Conservation (phyloP, 2,113 vertebrate genomes). For the Sorex fumeus region DNA sequence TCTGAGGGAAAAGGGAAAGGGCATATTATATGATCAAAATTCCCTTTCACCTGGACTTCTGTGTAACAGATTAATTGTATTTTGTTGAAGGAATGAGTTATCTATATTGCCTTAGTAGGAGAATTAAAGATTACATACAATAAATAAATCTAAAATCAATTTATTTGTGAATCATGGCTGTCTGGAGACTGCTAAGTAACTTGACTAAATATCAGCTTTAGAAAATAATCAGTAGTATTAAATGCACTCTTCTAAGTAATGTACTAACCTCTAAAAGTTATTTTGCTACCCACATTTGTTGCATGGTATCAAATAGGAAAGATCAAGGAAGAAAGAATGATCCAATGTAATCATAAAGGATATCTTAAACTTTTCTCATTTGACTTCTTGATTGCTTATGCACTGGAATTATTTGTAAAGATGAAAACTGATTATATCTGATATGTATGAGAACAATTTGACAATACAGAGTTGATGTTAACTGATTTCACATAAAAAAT, state of each 20-base stretch:
- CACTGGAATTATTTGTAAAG: constrained; percentile 18
- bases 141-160: constrained; percentile 52
- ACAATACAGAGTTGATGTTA: neutral
- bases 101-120: neutral
- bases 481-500: too few relatives aligned
- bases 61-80: too few relatives aligned
- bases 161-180: neutral
- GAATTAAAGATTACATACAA: neutral
- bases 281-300: neutral
- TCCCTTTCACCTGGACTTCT: too few relatives aligned
- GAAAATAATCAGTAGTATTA: neutral
- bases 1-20: neutral
- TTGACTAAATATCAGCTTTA: neutral
- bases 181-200: neutral
- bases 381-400: neutral
- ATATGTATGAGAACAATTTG: neutral
- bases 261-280: neutral
- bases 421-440: neutral
- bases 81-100: too few relatives aligned
- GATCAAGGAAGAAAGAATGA: neutral
- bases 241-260: neutral
- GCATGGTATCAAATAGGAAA: neutral
- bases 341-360: neutral
- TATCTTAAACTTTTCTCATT: neutral
- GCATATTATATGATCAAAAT: too few relatives aligned